Base-by-base conservation (phyloP, 2,888 invertebrate species). In the Hemithea aestivaria region DNA sequence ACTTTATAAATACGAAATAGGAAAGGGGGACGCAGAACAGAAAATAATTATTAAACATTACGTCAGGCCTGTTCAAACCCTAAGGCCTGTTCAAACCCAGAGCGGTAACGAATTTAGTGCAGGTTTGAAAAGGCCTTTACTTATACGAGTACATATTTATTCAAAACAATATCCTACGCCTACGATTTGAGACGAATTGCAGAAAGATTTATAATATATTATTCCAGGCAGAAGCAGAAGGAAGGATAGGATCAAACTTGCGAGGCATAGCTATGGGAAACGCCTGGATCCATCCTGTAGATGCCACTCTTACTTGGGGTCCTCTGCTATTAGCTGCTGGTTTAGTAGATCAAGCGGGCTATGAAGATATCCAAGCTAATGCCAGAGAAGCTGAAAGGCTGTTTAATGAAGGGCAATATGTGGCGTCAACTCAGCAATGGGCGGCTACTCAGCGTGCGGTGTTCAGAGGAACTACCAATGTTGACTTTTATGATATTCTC, bases 261-360 rank as follows among this genome's bases (percentile, higher is more conserved):
- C 87, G 88, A 57, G 96, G 96, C 0, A 90, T 97, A 10, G 93
- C 91, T 0, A 88, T 97, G 71, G 96, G 96, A 1, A 96, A 96
- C 73, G 91, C 96, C 0, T 97, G 96, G 96, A 94, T 96, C 45
- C 93, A 94, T 1, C 96, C 96, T 0, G 90, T 96, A 32, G 96
- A 96, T 65, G 92, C 93, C 0, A 94, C 95, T 0, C 75, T 93
- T 20, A 92, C 93, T 0, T 97, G 96, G 96, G 95, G 92, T 0
- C 93, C 93, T 0, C 91, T 92, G 56, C 87, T 97, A 6, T 87
- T 93, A 12, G 89, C 91, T 8, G 91, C 93, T 73, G 93, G 93
- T 3, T 83, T 94, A 43, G 89, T 95, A 7, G 95, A 95, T 68
- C 80, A 89, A 27, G 67, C 71, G 33, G 95, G 94, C 0, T 88